Conservation (phyloP, 1,140 invertebrate species). For the Macrobrachium nipponense region DNA sequence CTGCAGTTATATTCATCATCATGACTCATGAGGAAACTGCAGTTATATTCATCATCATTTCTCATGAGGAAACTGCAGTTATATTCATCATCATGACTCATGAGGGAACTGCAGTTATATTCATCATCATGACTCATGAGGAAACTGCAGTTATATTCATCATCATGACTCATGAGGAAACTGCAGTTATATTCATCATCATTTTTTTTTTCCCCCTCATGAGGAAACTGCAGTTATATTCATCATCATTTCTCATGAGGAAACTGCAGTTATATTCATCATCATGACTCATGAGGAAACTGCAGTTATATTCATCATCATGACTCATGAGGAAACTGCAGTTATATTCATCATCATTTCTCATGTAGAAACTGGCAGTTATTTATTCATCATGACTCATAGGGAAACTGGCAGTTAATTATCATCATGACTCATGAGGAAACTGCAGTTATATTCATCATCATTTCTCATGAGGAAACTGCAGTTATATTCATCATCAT, state of each 20-base stretch:
- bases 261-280: neutral
- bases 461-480: neutral
- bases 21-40: neutral
- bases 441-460: neutral
- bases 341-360: neutral
- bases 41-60: neutral
- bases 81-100: neutral
- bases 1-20: neutral
- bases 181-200: neutral
- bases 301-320: neutral
- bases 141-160: neutral
- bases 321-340: neutral
- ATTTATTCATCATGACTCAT: neutral
- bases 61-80: neutral
- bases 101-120: neutral
- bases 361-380: neutral
- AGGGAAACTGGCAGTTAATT: neutral
- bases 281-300: neutral
- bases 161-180: neutral
- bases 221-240: neutral
- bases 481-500: neutral
- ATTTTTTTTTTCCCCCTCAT: too few species aligned
- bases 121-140: neutral
- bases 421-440: neutral
- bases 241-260: neutral